Percentiles rank a stretch among this genome's conserved stretches.
These are phyloP conservation scores for Noctua janthina DNA, from an alignment of 2,888 invertebrate genomes.

Conservation along the genomic window DNA sequence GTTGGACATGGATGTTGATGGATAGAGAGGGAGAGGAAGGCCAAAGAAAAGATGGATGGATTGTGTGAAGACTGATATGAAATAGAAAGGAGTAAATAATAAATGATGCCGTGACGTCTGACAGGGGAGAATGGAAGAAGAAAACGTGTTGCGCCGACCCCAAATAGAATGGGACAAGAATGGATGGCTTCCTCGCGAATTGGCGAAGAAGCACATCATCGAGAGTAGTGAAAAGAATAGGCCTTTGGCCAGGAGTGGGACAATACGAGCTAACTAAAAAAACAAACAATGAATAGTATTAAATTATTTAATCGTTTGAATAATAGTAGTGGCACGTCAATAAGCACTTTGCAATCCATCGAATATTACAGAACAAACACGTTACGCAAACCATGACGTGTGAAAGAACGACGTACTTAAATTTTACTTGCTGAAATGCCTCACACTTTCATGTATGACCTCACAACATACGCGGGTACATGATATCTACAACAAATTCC, in stretches of 20 bases:
- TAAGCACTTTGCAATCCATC: slow-evolving; percentile 7
- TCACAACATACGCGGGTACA: slow-evolving; percentile 43
- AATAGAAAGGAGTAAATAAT: too few species aligned
- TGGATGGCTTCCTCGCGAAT: background rate
- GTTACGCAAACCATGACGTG: slow-evolving; percentile 57
- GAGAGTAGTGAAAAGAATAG: too few species aligned
- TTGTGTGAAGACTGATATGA: too few species aligned
- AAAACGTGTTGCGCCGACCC: too few species aligned
- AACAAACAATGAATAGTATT: background rate
- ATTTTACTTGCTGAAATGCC: slow-evolving; percentile 35
- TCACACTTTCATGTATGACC: slow-evolving; percentile 51
- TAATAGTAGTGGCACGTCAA: slow-evolving; percentile 28
- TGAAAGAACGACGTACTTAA: slow-evolving; percentile 33
- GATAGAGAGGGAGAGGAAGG: too few species aligned
- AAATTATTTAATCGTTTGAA: background rate
- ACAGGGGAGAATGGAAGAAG: too few species aligned
- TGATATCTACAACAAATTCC: slow-evolving; percentile 53
- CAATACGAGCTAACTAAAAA: too few species aligned
- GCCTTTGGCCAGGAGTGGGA: too few species aligned
- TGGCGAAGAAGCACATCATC: background rate
- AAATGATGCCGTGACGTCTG: too few species aligned
- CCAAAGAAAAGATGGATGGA: too few species aligned
- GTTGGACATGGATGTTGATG: too few species aligned
- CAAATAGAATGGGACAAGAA: background rate
- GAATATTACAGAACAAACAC: slow-evolving; percentile 18